These are phyloP conservation scores for Sialia sialis DNA, from an alignment of 2,113 vertebrate genomes.

Conservation along the genomic window DNA sequence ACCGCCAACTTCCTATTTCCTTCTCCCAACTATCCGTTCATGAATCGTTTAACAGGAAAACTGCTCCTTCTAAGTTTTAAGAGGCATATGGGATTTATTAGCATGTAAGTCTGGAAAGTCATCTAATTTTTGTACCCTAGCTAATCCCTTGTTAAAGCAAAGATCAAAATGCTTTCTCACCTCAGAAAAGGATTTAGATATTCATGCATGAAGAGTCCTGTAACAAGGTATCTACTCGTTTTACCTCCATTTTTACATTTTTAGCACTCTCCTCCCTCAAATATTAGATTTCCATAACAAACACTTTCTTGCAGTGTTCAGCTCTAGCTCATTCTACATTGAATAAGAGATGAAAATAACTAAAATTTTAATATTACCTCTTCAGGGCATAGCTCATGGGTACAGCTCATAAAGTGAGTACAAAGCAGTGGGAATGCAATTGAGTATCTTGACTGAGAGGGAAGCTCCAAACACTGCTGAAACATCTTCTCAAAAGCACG, in stretches of 20 bases:
- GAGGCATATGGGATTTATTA: not conserved
- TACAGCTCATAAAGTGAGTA: conserved; percentile 99
- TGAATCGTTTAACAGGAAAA: not conserved
- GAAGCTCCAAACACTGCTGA: conserved; percentile 97
- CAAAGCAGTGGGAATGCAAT: conserved; percentile 97
- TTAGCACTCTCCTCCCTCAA: not conserved
- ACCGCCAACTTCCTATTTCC: not conserved
- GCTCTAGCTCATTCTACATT: not conserved
- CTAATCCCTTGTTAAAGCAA: not conserved
- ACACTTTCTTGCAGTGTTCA: not conserved
- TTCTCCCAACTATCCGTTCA: not conserved
- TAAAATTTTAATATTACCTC: conserved; percentile 79
- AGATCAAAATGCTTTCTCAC: not conserved
- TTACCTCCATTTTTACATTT: not conserved
- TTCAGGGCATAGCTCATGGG: conserved; percentile 95
- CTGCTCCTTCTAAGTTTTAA: not conserved
- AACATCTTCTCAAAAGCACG: conserved; percentile 99
- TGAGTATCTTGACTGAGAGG: conserved; percentile 95
- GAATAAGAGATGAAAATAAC: not conserved
- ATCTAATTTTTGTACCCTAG: not conserved
- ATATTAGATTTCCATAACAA: not conserved
- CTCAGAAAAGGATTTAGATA: not conserved
- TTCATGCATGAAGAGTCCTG: not conserved
- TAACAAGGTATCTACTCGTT: not conserved
- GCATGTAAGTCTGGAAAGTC: not conserved